Evolutionary conservation across 2,113 vertebrate species (phyloP), one percentile per base, ranked within the genome.

Genomic region (Engraulis encrasicolus): DNA sequence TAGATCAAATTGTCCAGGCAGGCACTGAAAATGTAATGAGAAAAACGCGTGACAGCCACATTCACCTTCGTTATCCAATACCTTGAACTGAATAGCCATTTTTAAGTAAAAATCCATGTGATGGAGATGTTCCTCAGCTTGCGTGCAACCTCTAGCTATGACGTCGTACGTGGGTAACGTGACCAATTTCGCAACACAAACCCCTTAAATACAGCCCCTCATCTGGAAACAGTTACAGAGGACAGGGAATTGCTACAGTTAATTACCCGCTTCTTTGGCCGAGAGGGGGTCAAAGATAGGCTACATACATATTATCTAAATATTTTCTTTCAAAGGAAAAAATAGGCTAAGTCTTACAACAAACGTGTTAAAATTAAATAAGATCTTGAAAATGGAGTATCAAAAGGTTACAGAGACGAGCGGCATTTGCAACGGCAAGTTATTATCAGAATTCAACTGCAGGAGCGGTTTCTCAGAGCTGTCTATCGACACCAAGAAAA

Each of bases 401-500:
- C 87, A 85, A 34, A 87, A 80, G n/a, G 31, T 27, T 11, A 34
- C 85, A 20, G 88, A 85, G 38, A 91, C 92, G 90, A 94, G 91
- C 91, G 86, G 86, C 6, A 58, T 90, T 84, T 85, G 89, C 89
- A 91, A 91, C 48, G 86, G 80, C 0, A 92, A 94, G 48, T 87
- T 81, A 66, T 89, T 83, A 54, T 85, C 90, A 61, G 90, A 90
- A 20, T 83, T 91, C 86, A 85, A 83, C 45, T 50, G 74, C 82
- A 88, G 86, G 58, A 91, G 90, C 81, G 71, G 80, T 78, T 92
- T 90, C 88, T 52, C 77, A 81, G 89, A 91, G 23, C 86, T 89
- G 81, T 81, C 90, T 61, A 83, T 90, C 11, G 92, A 95, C 49
- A 17, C 38, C 52, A 93, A 92, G 34, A 92, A 91, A 84, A 74